Evolutionary conservation across 1,140 invertebrate genomes (phyloP).

Genomic region (Adoxophyes honmai): DNA sequence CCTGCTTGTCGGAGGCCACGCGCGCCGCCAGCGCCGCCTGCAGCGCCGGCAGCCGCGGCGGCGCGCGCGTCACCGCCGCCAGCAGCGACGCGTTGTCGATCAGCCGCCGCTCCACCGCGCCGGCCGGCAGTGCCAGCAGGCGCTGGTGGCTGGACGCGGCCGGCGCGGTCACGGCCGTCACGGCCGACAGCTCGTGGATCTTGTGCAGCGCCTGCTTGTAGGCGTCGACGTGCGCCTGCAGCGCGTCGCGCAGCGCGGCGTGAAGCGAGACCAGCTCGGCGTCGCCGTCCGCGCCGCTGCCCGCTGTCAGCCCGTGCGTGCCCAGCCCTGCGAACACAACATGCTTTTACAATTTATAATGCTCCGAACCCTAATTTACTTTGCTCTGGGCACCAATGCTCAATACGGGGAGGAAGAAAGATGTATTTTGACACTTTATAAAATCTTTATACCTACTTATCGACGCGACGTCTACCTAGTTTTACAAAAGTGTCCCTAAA

Average conservation of each 20-base stretch:
- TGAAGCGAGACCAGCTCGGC: slow-evolving; percentile 82
- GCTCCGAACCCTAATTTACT: no score
- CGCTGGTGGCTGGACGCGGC: slow-evolving; percentile 93
- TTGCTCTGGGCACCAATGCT: no score
- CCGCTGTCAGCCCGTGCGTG: slow-evolving; percentile 89
- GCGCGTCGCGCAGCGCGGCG: slow-evolving; percentile 87
- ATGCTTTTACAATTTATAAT: no score
- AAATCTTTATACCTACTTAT: no score
- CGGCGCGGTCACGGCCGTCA: slow-evolving; percentile 86
- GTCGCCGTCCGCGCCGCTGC: slow-evolving; percentile 54
- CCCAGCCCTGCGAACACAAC: slow-evolving; percentile 81
- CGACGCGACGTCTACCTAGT: no score
- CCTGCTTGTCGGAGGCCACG: slow-evolving; percentile 85
- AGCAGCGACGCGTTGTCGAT: slow-evolving; percentile 95
- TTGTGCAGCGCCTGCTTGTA: slow-evolving; percentile 93
- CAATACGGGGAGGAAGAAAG: no score
- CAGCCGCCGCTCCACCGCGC: slow-evolving; percentile 89
- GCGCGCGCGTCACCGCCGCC: slow-evolving; percentile 85
- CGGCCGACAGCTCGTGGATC: slow-evolving; percentile 85
- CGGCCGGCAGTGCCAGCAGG: slow-evolving; percentile 88
- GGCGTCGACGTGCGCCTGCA: slow-evolving; percentile 89
- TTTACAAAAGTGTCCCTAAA: no score
- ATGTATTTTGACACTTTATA: no score
- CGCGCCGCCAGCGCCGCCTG: slow-evolving; percentile 79
- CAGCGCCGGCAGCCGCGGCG: slow-evolving; percentile 78